These are phyloP conservation scores for Spodoptera exigua DNA, from an alignment of 2,888 invertebrate species.

Conservation along the genomic window DNA sequence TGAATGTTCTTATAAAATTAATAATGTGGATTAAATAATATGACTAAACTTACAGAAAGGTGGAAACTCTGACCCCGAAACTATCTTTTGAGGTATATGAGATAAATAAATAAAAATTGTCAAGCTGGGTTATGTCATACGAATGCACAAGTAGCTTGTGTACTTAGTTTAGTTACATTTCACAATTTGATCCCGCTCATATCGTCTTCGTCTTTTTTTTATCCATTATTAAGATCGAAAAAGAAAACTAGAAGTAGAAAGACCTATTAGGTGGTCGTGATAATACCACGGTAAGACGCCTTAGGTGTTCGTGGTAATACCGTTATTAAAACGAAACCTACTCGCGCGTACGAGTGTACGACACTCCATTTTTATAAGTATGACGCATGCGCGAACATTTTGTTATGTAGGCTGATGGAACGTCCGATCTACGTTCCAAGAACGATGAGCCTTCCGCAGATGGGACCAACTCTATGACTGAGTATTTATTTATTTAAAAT, in stretches of 20 bases:
- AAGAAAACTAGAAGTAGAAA: slow-evolving; percentile 56
- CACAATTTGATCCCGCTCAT: no score
- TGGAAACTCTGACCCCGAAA: no score
- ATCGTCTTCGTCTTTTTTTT: slow-evolving; percentile 27
- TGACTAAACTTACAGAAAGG: no score
- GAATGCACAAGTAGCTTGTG: no score
- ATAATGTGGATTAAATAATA: no score
- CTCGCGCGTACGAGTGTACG: slow-evolving; percentile 60
- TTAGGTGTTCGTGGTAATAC: slow-evolving; percentile 69
- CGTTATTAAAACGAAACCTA: slow-evolving; percentile 70
- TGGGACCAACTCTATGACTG: slow-evolving; percentile 7
- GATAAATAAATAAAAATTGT: no score
- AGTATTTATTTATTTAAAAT: slow-evolving; percentile 9
- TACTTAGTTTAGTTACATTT: no score
- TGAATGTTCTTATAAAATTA: slow-evolving; percentile 5
- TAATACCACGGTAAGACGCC: slow-evolving; percentile 70
- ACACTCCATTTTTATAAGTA: slow-evolving; percentile 70
- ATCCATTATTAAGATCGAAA: slow-evolving; percentile 52
- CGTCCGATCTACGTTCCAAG: slow-evolving; percentile 36
- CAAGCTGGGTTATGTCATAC: no score
- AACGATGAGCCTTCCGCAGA: slow-evolving; percentile 33
- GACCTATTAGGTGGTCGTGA: slow-evolving; percentile 67
- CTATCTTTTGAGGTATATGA: no score
- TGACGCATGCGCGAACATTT: slow-evolving; percentile 74
- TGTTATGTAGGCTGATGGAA: slow-evolving; percentile 39